These are phyloP conservation scores for Ptychadena robeensis DNA, from an alignment of 2,797 vertebrate genomes.

Conservation along the genomic window DNA sequence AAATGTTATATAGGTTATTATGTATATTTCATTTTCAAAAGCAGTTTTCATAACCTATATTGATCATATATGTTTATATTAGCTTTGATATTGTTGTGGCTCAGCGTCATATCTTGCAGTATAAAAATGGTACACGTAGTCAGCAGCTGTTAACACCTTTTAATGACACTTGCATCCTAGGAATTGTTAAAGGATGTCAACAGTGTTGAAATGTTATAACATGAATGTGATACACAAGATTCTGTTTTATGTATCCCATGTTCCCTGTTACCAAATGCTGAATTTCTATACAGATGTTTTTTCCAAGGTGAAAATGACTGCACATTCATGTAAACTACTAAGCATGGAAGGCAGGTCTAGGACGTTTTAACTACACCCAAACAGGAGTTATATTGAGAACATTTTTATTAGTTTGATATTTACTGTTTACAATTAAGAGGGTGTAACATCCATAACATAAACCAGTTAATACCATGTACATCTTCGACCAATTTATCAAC, in stretches of 20 bases:
- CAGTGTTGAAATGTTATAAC: constrained; percentile 3
- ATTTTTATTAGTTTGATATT: no score
- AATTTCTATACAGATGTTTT: neutral
- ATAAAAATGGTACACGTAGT: neutral
- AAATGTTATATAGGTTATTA: no score
- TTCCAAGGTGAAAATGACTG: neutral
- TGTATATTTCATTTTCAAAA: no score
- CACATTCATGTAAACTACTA: neutral
- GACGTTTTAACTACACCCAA: no score
- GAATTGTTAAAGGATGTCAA: constrained; percentile 2
- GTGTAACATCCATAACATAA: no score
- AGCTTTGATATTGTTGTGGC: neutral
- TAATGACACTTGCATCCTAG: constrained; percentile 16
- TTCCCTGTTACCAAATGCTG: neutral
- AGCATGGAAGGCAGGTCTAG: no score
- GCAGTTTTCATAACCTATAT: no score
- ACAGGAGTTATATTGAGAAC: no score
- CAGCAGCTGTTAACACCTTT: constrained; percentile 33
- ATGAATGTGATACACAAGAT: neutral
- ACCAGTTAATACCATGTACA: no score
- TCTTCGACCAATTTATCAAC: no score
- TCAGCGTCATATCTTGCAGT: constrained; percentile 4
- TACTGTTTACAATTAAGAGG: no score
- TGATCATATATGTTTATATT: no score
- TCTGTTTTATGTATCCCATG: neutral